phyloP scores from a whole-genome alignment of 2,797 vertebrate genomes.

The Arctocebus calabarensis region DNA sequence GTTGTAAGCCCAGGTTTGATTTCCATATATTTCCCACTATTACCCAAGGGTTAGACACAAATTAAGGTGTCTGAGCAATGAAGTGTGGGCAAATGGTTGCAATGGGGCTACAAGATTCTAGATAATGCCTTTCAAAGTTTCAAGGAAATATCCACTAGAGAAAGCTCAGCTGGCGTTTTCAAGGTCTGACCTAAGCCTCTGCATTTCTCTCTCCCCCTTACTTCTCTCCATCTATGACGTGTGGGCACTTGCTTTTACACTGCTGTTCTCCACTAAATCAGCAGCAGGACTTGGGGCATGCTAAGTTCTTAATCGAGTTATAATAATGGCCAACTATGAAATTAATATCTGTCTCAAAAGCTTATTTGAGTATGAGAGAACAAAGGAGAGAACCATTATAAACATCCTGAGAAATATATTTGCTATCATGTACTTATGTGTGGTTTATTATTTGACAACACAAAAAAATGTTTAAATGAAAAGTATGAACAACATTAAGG shows the following conservation, averaged over 20 bases:
- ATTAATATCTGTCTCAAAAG: background rate
- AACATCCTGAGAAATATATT: constrained; percentile 13
- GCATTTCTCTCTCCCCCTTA: background rate
- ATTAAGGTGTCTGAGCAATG: background rate
- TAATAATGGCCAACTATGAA: background rate
- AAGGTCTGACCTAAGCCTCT: background rate
- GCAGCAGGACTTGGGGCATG: background rate
- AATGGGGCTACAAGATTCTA: background rate
- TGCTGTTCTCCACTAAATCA: background rate
- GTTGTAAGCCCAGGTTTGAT: background rate
- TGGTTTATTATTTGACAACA: background rate
- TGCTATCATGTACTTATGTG: background rate
- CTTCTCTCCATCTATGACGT: background rate
- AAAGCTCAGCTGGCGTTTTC: background rate
- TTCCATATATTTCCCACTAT: background rate
- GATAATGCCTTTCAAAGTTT: background rate
- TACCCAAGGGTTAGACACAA: background rate
- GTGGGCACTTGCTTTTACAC: background rate
- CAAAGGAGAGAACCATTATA: background rate
- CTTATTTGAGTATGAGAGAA: background rate
- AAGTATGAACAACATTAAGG: background rate
- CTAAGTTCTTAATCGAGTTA: background rate
- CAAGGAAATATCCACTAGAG: background rate
- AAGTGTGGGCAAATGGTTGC: background rate
- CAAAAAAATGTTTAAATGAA: background rate